A percentile compares a stretch with the other conserved stretches of the same genome.
phyloP scores from a whole-genome alignment of 1,140 invertebrate genomes.

The Drosophila arawakana region DNA sequence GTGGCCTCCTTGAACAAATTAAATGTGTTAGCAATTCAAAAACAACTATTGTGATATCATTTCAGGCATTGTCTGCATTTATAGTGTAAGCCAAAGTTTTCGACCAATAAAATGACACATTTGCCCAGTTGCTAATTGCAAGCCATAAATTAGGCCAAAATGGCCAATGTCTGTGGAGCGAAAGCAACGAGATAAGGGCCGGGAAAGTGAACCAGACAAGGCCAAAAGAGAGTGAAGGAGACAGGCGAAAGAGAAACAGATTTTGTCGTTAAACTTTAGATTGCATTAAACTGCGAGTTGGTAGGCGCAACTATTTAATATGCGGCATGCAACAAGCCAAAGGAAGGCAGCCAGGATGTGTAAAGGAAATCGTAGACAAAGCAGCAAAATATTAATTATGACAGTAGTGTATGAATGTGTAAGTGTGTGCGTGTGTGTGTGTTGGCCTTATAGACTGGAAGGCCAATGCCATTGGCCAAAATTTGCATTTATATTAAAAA shows the following conservation, averaged over 20 bases:
- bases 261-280: slow-evolving; percentile 71
- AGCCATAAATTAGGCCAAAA: slow-evolving; percentile 65
- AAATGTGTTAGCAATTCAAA: slow-evolving; percentile 34
- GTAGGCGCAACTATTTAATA: slow-evolving; percentile 69
- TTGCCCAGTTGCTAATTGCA: slow-evolving; percentile 80
- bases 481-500: slow-evolving; percentile 83
- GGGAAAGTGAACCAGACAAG: neutral
- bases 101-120: slow-evolving; percentile 73
- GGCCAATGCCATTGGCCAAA: slow-evolving; percentile 65
- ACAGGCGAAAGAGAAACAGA: too few relatives aligned
- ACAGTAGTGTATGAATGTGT: slow-evolving; percentile 42
- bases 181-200: slow-evolving; percentile 3
- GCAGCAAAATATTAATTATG: slow-evolving; percentile 80
- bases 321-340: slow-evolving; percentile 52
- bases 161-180: slow-evolving; percentile 18
- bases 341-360: slow-evolving; percentile 51
- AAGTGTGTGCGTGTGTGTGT: slow-evolving; percentile 6
- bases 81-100: slow-evolving; percentile 45
- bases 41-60: slow-evolving; percentile 35
- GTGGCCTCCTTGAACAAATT: neutral
- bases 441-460: slow-evolving; percentile 35
- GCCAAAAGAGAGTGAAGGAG: neutral
- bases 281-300: slow-evolving; percentile 58
- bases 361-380: slow-evolving; percentile 58
- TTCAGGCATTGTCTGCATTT: slow-evolving; percentile 44